A percentile compares a stretch with the other conserved stretches of the same genome.
These are phyloP conservation scores for Cryptophagus acutangulus DNA, from an alignment of 2,888 invertebrate genomes.

Conservation along the genomic window DNA sequence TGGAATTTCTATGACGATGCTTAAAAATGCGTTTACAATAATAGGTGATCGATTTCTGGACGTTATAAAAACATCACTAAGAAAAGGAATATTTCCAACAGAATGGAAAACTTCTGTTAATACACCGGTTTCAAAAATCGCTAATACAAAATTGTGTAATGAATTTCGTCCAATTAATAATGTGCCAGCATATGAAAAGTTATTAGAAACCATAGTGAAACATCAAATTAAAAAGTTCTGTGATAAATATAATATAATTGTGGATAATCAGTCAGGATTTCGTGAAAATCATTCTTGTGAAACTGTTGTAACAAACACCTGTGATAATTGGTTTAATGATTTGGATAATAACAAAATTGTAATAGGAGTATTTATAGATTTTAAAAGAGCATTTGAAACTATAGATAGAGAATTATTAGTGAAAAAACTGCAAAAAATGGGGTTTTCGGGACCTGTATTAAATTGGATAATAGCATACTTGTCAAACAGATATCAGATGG, in stretches of 20 bases:
- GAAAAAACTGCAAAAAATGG: too few relatives aligned
- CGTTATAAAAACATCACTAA: slow-evolving; percentile 7
- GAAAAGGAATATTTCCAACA: slow-evolving; percentile 2
- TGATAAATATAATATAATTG: slow-evolving; percentile 4
- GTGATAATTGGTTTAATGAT: slow-evolving; percentile 1
- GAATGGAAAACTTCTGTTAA: slow-evolving; percentile 2
- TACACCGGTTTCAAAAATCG: slow-evolving; percentile 6
- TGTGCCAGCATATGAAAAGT: slow-evolving; percentile 4
- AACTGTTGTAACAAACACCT: background rate
- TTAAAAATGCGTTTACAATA: slow-evolving; percentile 4
- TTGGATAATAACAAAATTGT: background rate
- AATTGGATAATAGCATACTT: background rate
- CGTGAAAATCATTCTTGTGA: slow-evolving; percentile 5
- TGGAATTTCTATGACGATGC: slow-evolving; percentile 1
- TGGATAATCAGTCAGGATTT: slow-evolving; percentile 8
- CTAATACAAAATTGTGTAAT: slow-evolving; percentile 6
- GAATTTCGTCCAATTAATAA: slow-evolving; percentile 9
- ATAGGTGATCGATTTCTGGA: slow-evolving; percentile 9
- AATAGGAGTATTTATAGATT: background rate
- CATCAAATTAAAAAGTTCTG: background rate
- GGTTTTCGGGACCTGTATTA: background rate
- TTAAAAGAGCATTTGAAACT: too few relatives aligned
- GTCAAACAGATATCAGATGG: background rate
- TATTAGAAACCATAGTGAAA: slow-evolving; percentile 8
- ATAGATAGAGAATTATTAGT: background rate